Base-by-base conservation (phyloP, 2,797 vertebrate species). In the Holocentrus rufus region DNA sequence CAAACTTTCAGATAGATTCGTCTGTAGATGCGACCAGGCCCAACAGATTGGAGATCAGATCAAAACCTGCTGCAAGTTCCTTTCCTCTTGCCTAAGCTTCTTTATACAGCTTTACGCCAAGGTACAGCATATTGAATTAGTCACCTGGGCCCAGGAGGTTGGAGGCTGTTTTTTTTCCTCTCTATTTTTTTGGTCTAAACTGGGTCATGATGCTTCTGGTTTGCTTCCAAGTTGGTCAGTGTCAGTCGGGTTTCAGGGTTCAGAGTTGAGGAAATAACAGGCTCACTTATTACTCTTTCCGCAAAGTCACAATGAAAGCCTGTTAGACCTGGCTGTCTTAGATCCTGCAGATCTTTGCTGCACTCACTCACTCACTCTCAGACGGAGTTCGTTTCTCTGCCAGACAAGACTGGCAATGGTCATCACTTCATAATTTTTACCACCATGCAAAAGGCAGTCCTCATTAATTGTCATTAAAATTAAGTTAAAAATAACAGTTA, bases 61-160 rank as follows among this genome's bases (percentile, higher is more conserved):
- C 52, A 70, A 79, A 81, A 68, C 50, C 69, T 75, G 68, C 25
- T 76, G 49, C 64, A 46, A 65, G 67, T 65, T 72, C 46, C 69
- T 75, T 73, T 75, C 67, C 60, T 65, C 55, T 49, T 13, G 13
- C 75, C 69, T 86, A 90, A 91, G 83, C 86, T 83, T 76, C 85
- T 90, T 92, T 74, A 86, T 85, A 70, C 77, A 89, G 90, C 85
- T 92, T 93, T 89, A 88, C 72, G 65, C 76, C 53, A 72, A 81
- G 74, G 85, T 72, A 89, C 86, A 89, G 65, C 50, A 53, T 85
- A 86, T 58, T 86, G 77, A 87, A 87, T 89, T 87, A 90, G 83
- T 77, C 64, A 39, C 52, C n/a, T 2, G 14, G 25, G 76, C 65
- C 54, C 74, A 80, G 69, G 52, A 66, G 65, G 66, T 69, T 58